Evolutionary conservation across 2,113 vertebrate genomes (phyloP).

Genomic region (Saguinus imperator): DNA sequence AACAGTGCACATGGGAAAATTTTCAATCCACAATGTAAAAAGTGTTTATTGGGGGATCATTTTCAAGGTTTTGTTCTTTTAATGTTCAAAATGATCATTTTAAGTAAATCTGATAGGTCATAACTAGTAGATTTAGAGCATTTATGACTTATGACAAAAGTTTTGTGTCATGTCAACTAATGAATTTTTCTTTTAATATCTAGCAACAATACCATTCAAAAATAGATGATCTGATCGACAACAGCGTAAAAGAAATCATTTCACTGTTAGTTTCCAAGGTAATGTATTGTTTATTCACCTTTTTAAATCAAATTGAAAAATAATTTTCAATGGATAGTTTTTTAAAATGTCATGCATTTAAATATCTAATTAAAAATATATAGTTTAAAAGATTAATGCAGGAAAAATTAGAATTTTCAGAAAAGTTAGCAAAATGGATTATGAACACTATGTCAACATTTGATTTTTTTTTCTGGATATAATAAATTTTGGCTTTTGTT

Average conservation of each 20-base stretch:
- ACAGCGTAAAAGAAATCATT: conserved; percentile 95
- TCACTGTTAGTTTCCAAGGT: conserved; percentile 96
- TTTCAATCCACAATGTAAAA: conserved; percentile 85
- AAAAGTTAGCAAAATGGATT: not conserved
- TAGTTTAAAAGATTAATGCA: not conserved
- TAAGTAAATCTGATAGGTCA: conserved; percentile 81
- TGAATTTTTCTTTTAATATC: conserved; percentile 78
- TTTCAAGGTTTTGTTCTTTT: conserved; percentile 87
- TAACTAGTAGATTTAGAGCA: conserved; percentile 79
- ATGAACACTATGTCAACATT: not conserved
- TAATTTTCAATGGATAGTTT: conserved; percentile 13
- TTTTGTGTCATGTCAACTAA: conserved; percentile 77
- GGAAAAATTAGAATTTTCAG: not conserved
- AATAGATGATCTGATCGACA: conserved; percentile 97
- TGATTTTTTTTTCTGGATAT: not conserved
- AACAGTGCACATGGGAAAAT: conserved; percentile 90
- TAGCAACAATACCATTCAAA: conserved; percentile 99
- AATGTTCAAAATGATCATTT: conserved; percentile 85
- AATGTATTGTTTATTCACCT: conserved; percentile 74
- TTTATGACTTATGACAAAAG: conserved; percentile 79
- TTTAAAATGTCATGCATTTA: not conserved
- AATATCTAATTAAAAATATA: not conserved
- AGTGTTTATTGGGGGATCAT: conserved; percentile 86
- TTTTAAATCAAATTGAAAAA: conserved; percentile 56
- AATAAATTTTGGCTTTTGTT: conserved; percentile 5